Base-by-base conservation (phyloP, 2,888 invertebrate species). In the Agonum fuliginosum region DNA sequence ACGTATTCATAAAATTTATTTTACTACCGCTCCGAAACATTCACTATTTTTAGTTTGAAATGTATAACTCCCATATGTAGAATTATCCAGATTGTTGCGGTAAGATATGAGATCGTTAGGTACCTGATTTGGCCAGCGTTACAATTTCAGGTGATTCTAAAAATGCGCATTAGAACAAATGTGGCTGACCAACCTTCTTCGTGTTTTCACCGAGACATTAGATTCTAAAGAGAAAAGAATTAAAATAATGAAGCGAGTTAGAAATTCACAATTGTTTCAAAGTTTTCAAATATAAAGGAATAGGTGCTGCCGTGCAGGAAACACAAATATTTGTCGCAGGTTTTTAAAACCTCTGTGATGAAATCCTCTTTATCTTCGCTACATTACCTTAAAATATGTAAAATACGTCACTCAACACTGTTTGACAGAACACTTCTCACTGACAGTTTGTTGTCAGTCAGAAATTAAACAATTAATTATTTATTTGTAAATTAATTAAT, bases 131-230 rank as follows among this genome's bases (percentile, higher is more conserved):
- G 17, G 58, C 17, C 30, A 62, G 17, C 5, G 58, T 30, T 30
- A 17, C 30, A 27, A 30, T 62, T 62, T 30, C 17, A 30, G 58
- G 30, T 62, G 24, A 54, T 54, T 54, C 54, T 27, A 62, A 10
- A 62, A 34, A 30, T 17, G 30, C n/a, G n/a, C 58, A 62, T 62
- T 62, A 62, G 27, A 62, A 27, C 30, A 27, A 10, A 62, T 62
- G 34, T 30, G 17, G n/a, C 30, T 62, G 30, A 30, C 58, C 58
- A 58, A 30, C 58, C 58, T 58, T 58, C n/a, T 12, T 58, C 30
- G 17, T 58, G 51, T 58, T 58, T 30, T 62, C 30, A 62, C 3
- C 5, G 17, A 8, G 2, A 30, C 17, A 27, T 62, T 62, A 27
- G 30, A n/a, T 30, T 62, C 17, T 17, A n/a, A 30, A 12, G n/a